A percentile compares a stretch with the other conserved stretches of the same genome.
Conservation (phyloP, 2,113 vertebrate genomes). For the Microcebus griseorufus region DNA sequence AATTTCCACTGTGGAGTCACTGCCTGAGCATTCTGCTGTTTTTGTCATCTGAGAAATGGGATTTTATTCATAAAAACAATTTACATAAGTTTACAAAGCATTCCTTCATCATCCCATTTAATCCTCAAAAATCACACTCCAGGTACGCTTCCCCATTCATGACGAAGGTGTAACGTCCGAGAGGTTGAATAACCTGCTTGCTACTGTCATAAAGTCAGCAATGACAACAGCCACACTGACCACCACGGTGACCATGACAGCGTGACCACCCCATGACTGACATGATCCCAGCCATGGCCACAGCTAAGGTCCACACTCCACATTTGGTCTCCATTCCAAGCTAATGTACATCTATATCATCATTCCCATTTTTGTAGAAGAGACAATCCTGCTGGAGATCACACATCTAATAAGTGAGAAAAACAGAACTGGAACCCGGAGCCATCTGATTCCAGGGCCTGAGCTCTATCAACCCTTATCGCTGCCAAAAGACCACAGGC, state of each 20-base stretch:
- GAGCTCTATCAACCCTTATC: accelerated
- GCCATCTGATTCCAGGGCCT: neutral
- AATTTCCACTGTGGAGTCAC: neutral
- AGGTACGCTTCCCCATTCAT: neutral
- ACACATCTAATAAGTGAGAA: neutral
- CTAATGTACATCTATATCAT: neutral
- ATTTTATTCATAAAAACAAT: neutral
- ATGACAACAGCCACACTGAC: neutral
- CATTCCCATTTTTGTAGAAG: neutral
- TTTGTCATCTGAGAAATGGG: neutral
- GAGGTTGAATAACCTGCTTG: neutral
- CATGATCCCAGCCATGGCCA: neutral
- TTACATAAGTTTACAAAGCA: neutral
- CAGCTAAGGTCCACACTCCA: neutral
- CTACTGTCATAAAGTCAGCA: neutral
- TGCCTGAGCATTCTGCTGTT: neutral
- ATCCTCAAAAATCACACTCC: slow-evolving; percentile 1
- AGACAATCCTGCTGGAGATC: neutral
- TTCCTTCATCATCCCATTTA: neutral
- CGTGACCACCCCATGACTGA: neutral
- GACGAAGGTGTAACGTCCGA: neutral
- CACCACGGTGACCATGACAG: accelerated
- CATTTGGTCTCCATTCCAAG: neutral
- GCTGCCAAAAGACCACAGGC: neutral
- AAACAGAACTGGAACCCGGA: neutral